Evolutionary conservation across 2,113 vertebrate species (phyloP).

Genomic region (Serilophus lunatus): DNA sequence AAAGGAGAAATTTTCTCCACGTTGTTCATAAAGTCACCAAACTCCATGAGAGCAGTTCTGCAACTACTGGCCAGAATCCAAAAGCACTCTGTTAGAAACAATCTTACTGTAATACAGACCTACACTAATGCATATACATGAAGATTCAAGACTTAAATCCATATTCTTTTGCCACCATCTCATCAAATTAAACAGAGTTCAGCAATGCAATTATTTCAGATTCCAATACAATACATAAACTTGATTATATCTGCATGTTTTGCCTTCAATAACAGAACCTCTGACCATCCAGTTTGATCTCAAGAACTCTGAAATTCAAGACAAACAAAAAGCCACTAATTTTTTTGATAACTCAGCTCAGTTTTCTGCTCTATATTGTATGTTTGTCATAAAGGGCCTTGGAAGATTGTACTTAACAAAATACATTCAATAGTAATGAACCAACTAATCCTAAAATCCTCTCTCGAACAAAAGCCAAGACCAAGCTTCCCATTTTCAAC

Average conservation of each 20-base stretch:
- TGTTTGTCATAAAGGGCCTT: background rate
- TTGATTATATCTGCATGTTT: background rate
- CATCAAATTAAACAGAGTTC: background rate
- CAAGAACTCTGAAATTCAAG: background rate
- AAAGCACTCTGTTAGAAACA: slow-evolving; percentile 19
- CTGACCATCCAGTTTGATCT: background rate
- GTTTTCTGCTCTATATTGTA: background rate
- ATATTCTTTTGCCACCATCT: background rate
- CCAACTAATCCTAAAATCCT: slow-evolving; percentile 33
- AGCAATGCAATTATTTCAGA: background rate
- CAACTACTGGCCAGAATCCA: slow-evolving; percentile 59
- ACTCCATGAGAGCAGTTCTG: slow-evolving; percentile 57
- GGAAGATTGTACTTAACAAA: background rate
- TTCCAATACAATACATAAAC: background rate
- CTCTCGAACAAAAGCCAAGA: slow-evolving; percentile 4
- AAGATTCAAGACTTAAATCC: background rate
- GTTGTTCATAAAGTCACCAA: slow-evolving; percentile 55
- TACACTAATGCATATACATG: background rate
- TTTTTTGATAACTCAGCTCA: background rate
- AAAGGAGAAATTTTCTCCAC: slow-evolving; percentile 53
- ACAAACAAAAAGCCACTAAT: background rate
- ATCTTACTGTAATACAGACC: background rate
- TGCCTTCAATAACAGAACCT: background rate
- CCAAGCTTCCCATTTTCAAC: background rate
- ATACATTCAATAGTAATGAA: background rate